phyloP scores from a whole-genome alignment of 2,797 vertebrate species.

The Heterohyrax brucei region DNA sequence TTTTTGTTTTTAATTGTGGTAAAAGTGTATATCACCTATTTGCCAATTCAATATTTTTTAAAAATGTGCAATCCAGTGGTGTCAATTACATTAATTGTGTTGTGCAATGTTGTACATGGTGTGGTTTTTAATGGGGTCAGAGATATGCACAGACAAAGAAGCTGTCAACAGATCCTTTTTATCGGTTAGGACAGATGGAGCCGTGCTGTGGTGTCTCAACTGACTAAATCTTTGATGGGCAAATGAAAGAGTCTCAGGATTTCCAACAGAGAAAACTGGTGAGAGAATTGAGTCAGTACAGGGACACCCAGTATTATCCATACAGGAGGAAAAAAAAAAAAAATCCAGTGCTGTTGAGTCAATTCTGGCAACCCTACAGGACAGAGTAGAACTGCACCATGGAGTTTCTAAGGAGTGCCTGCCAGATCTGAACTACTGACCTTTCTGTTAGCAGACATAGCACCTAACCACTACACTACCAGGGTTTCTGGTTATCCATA shows the following conservation, averaged over 20 bases:
- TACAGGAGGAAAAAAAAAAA: no score
- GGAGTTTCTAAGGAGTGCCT: no score
- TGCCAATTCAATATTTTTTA: background rate
- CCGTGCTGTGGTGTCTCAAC: background rate
- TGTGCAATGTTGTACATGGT: background rate
- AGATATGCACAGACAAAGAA: conserved; percentile 30
- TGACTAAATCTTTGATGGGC: background rate
- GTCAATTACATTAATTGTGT: background rate
- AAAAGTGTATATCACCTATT: background rate
- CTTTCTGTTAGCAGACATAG: no score
- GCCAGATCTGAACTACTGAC: no score
- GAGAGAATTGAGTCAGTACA: background rate
- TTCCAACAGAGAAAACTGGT: background rate
- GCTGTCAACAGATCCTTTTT: background rate
- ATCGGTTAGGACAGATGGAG: background rate
- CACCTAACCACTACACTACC: no score
- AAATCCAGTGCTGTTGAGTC: no score
- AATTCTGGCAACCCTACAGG: no score
- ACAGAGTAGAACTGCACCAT: no score
- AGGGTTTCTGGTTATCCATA: no score
- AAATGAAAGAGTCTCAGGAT: background rate
- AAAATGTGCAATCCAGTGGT: background rate
- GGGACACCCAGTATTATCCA: no score
- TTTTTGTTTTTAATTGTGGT: background rate
- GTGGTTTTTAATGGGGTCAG: background rate